Percentiles rank a stretch among this genome's conserved stretches.
These are phyloP conservation scores for Epirrhoe tristata DNA, from an alignment of 2,888 invertebrate genomes.

Conservation along the genomic window DNA sequence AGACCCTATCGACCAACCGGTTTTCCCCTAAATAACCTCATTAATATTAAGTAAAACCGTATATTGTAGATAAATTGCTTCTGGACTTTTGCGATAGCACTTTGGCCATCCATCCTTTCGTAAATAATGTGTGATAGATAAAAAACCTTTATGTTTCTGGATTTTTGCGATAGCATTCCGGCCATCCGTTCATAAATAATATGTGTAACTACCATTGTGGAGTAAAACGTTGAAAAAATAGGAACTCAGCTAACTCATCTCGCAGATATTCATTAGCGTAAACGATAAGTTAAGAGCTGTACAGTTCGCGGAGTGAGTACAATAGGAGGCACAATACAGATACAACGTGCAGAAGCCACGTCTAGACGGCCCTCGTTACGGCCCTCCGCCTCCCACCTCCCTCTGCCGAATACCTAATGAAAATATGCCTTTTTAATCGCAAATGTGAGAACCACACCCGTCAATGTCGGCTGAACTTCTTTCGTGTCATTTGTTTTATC, in stretches of 20 bases:
- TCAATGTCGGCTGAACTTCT: not conserved
- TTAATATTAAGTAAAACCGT: slow-evolving; percentile 8
- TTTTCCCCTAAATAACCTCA: slow-evolving; percentile 17
- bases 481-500: slow-evolving; percentile 1
- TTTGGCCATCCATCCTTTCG: not conserved
- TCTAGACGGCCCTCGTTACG: slow-evolving; percentile 78
- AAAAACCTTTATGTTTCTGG: no score
- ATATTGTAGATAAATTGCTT: not conserved
- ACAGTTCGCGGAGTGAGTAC: slow-evolving; percentile 51
- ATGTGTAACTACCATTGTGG: not conserved
- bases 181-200: no score
- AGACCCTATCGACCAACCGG: not conserved
- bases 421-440: slow-evolving; percentile 69
- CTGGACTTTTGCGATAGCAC: not conserved
- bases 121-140: no score
- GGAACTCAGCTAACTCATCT: slow-evolving; percentile 47
- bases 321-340: slow-evolving; percentile 64
- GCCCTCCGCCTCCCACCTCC: slow-evolving; percentile 50
- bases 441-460: slow-evolving; percentile 35
- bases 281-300: slow-evolving; percentile 55
- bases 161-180: not conserved
- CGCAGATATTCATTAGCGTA: slow-evolving; percentile 61
- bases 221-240: not conserved
- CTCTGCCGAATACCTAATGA: slow-evolving; percentile 62
- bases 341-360: slow-evolving; percentile 66